Percentiles rank a stretch among this genome's conserved stretches.
Evolutionary conservation across 1,140 invertebrate genomes (phyloP).

Genomic region (Aplysia californica): DNA sequence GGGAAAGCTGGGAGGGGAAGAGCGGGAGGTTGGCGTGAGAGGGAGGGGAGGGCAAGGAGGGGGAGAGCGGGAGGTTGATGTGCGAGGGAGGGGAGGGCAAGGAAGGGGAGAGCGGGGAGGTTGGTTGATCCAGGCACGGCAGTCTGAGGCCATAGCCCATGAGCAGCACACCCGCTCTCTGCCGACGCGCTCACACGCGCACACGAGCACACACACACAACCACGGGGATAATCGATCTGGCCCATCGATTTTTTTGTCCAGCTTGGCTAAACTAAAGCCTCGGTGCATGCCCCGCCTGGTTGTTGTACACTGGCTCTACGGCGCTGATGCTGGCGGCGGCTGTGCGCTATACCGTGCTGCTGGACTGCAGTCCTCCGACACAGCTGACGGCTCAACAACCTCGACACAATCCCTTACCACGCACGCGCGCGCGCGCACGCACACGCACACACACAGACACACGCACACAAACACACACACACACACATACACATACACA

Average conservation of each 20-base stretch:
- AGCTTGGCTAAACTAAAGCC: not conserved
- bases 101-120: not conserved
- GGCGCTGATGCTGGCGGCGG: no score
- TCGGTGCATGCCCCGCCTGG: not conserved
- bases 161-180: no score
- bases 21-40: not conserved
- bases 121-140: not conserved
- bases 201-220: not conserved
- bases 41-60: not conserved
- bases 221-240: slow-evolving; percentile 4
- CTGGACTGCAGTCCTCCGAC: not conserved
- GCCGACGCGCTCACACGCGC: no score
- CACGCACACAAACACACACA: no score
- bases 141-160: no score
- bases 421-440: not conserved
- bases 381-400: not conserved
- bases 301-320: not conserved
- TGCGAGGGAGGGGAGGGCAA: not conserved
- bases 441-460: not conserved
- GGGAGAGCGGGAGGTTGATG: not conserved
- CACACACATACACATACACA: no score
- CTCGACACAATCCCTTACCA: not conserved
- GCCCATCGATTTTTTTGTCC: slow-evolving; percentile 12
- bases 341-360: not conserved
- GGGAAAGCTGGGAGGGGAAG: not conserved